Evolutionary conservation across 2,888 invertebrate species (phyloP).

Genomic region (Apodemia duryi): DNA sequence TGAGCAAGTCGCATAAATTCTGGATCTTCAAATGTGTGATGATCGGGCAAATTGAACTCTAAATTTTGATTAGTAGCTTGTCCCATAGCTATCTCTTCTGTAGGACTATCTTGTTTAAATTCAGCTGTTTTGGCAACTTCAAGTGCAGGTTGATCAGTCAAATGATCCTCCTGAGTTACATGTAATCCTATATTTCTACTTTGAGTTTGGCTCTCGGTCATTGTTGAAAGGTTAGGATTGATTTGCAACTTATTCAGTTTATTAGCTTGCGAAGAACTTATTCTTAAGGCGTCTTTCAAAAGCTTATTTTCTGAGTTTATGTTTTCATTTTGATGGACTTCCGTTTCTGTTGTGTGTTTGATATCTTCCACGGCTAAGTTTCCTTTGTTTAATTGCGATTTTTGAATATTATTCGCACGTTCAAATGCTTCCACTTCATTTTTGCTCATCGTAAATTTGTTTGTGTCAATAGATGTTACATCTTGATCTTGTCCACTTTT

Average conservation of each 20-base stretch:
- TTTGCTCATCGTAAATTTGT: background rate
- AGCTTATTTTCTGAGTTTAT: background rate
- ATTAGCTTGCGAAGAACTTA: conserved; percentile 6
- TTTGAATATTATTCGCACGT: background rate
- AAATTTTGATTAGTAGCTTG: conserved; percentile 2
- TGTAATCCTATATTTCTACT: background rate
- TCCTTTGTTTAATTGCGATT: background rate
- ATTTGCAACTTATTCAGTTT: conserved; percentile 12
- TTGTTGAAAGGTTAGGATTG: conserved; percentile 17
- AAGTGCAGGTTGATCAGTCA: background rate
- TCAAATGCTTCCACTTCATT: background rate
- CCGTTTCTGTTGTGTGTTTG: background rate
- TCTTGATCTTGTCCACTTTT: conserved; percentile 2
- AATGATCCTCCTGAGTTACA: background rate
- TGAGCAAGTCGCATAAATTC: conserved; percentile 21
- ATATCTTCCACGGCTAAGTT: background rate
- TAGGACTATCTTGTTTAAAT: conserved; percentile 3
- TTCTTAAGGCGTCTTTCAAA: background rate
- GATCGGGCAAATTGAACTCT: conserved; percentile 21
- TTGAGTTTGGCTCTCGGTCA: background rate
- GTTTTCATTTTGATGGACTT: background rate
- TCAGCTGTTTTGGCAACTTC: background rate
- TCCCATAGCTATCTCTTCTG: conserved; percentile 7
- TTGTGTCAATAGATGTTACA: background rate
- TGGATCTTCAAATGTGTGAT: conserved; percentile 25